phyloP scores from a whole-genome alignment of 2,888 invertebrate species.

The Eupelmus urozonus region DNA sequence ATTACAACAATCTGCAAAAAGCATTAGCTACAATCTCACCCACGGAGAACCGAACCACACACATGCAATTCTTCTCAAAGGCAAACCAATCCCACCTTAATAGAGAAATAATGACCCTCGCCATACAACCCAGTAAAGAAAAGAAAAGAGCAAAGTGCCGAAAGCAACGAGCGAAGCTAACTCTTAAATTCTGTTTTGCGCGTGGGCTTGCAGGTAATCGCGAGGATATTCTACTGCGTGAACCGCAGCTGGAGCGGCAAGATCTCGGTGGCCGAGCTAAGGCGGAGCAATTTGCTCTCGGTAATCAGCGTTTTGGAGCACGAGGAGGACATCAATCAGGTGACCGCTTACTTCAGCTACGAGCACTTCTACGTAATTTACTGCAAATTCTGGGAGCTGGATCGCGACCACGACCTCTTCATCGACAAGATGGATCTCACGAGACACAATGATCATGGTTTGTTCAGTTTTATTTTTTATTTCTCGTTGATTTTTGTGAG shows the following conservation, averaged over 20 bases:
- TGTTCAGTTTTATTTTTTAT: neutral
- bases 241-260: slow-evolving; percentile 98
- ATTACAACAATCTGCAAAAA: too few relatives aligned
- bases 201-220: slow-evolving; percentile 86
- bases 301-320: slow-evolving; percentile 89
- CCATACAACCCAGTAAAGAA: too few relatives aligned
- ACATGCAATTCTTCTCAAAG: too few relatives aligned
- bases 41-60: too few relatives aligned
- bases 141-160: too few relatives aligned
- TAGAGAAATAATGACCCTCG: too few relatives aligned
- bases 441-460: slow-evolving; percentile 96
- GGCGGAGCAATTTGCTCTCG: slow-evolving; percentile 93
- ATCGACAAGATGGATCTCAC: slow-evolving; percentile 96
- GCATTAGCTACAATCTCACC: too few relatives aligned
- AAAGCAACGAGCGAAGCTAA: too few relatives aligned
- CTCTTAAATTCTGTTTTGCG: too few relatives aligned
- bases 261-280: slow-evolving; percentile 91
- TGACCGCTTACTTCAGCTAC: slow-evolving; percentile 94
- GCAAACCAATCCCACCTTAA: too few relatives aligned
- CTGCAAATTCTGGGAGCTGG: slow-evolving; percentile 99
- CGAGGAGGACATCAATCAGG: slow-evolving; percentile 98
- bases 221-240: slow-evolving; percentile 97
- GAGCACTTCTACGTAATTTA: slow-evolving; percentile 99
- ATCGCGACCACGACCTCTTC: slow-evolving; percentile 97
- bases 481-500: neutral